A percentile compares a stretch with the other conserved stretches of the same genome.
Evolutionary conservation across 2,888 invertebrate genomes (phyloP).

Genomic region (Polietes domitor): DNA sequence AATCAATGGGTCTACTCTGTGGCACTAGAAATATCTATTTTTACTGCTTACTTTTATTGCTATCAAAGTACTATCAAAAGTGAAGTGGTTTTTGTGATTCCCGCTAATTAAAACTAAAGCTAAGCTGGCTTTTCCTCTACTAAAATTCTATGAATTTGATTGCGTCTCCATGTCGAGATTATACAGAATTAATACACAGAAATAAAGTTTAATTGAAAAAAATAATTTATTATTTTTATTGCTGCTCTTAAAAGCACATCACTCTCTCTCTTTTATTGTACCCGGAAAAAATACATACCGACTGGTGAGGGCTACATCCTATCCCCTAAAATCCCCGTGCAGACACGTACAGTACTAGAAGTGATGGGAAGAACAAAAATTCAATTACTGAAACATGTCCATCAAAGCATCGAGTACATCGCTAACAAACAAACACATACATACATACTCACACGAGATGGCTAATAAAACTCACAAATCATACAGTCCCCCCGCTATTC

Average conservation of each 20-base stretch:
- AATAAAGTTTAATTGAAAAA: slow-evolving; percentile 20
- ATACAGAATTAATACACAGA: too few species aligned
- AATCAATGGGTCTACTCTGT: too few species aligned
- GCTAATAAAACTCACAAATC: slow-evolving; percentile 10
- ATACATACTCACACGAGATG: neutral
- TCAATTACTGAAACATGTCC: slow-evolving; percentile 40
- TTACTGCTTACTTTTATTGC: too few species aligned
- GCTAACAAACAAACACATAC: neutral
- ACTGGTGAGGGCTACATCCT: neutral
- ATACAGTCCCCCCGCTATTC: neutral
- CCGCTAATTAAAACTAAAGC: too few species aligned
- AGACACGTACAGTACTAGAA: neutral
- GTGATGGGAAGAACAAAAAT: neutral
- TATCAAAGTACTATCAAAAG: too few species aligned
- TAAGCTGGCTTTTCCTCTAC: too few species aligned
- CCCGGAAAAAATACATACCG: neutral
- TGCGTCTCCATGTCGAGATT: too few species aligned
- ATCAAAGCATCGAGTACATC: slow-evolving; percentile 23
- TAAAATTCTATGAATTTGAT: too few species aligned
- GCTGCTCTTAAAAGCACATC: neutral
- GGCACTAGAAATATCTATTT: too few species aligned
- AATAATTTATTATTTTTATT: neutral
- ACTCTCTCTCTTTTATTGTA: neutral
- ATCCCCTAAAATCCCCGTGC: neutral
- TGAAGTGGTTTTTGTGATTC: too few species aligned